Base-by-base conservation (phyloP, 2,888 invertebrate genomes). In the Thymelicus acteon region DNA sequence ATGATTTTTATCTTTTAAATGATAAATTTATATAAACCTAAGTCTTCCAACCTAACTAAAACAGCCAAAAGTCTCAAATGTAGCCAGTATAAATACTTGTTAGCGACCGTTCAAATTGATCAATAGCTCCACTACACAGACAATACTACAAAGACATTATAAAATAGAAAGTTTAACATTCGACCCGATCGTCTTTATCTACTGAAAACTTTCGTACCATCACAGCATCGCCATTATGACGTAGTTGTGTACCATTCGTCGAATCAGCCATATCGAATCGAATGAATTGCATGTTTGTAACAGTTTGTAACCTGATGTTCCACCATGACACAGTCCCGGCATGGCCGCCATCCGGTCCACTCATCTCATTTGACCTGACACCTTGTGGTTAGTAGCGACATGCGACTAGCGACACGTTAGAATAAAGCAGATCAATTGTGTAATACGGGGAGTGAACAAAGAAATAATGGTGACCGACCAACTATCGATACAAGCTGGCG, bases 281-380 rank as follows among this genome's bases (percentile, higher is more conserved):
- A 61, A 61, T 47, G 47, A 61, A 61, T 44, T 61, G 47, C 61
- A 61, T 31, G 62, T 62, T 48, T 31, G 47, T 48, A 47, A 52
- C 39, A 64, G 52, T 52, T 64, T 65, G 54, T 44, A 60, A 67
- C 71, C 72, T 79, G 82, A 74, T 85, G 83, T 85, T 83, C 83
- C 86, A 79, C 83, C 86, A 79, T 83, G 84, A 86, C 83, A 48
- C 19, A 13, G 82, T 76, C 80, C 71, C 5, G 31, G 4, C 31
- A 31, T 31, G 31, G 31, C 31, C 66, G 69, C 82, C 88, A 86
- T 89, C 89, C 90, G 88, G 86, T 76, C 80, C 81, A 82, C 79
- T 80, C 82, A 82, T 87, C 85, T 81, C 85, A 80, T 80, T 87
- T 79, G 80, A 90, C 82, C 82, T 78, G 88, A 88, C 83, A 90